Evolutionary conservation across 2,113 vertebrate species (phyloP), one percentile per base, ranked within the genome.

Genomic region (Gnathonemus longibarbis): DNA sequence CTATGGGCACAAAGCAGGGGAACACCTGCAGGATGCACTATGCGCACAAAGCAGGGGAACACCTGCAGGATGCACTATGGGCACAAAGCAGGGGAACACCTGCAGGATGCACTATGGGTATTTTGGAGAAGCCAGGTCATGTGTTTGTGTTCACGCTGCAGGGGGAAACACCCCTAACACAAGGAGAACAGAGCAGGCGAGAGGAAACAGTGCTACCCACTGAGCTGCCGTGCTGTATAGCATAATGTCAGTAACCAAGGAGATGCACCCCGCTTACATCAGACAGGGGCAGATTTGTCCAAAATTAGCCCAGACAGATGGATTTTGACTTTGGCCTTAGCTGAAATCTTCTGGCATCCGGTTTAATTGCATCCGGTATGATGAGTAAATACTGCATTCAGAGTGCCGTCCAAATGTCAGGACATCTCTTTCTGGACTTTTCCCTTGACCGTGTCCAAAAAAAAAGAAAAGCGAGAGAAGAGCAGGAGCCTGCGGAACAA

Each of bases 281-380:
- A 77, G 31, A 77, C 70, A 77, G 31, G 74, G 74, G 74, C 74
- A 80, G 74, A 35, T 80, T 80, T 80, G 74, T 70, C 74, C 74
- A 80, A 80, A 42, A 80, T 80, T 80, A 80, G 74, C 35, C 74
- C 35, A 42, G 74, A 80, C 74, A 80, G 74, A 80, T 80, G 74
- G 74, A 80, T 80, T 80, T 80, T 80, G 74, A 80, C 74, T 80
- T 80, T 42, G 74, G 74, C 74, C 74, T 5, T 42, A 42, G 74
- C 17, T 80, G 74, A 39, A 17, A 39, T 80, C 35, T 39, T 42
- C 74, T 80, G 74, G 90, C 80, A 91, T 87, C 88, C 89, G 84
- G 53, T 53, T 45, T 56, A 49, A 89, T 58, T 42, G 42, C 49
- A 84, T 74, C 35, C 39, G 45, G 39, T 17, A 56, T 48, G 83